Evolutionary conservation across 2,113 vertebrate genomes (phyloP), one percentile per base, ranked within the genome.

Genomic region (Cepphus grylle): DNA sequence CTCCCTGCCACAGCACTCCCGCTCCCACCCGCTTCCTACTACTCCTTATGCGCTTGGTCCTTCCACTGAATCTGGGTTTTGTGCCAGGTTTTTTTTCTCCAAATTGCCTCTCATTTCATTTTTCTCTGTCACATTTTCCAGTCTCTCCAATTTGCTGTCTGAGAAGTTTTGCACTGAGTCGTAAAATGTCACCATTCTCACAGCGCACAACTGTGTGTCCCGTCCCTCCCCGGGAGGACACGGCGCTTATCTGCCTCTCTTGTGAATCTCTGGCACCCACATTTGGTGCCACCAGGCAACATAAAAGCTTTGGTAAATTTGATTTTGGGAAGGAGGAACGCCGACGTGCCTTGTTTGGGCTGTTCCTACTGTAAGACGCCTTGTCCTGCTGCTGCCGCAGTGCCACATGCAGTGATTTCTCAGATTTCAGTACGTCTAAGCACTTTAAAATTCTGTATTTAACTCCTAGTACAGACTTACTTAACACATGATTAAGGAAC

Each of bases 401-500:
- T 25, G 38, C 26, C n/a, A 27, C 2, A 2, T 13, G 34, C 27
- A 59, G 36, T 15, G 19, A 58, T 86, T 77, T 69, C 32, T 69
- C 53, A 69, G 53, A 8, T 76, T 91, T 91, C 18, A 42, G 49
- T 50, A 70, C 29, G 29, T 67, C 38, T 76, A 88, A 92, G 45
- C 29, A 52, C 11, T 88, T 94, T 67, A 52, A 87, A 88, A 90
- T 71, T 67, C 90, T 76, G 14, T 61, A 43, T 81, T 90, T 88
- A 93, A 92, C 36, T 81, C 40, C 36, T 34, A 72, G 22, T 40
- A 72, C 21, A 88, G 61, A 61, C 78, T 95, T 87, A 89, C 76
- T 97, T 61, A 43, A 58, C 29, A 73, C 32, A 56, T 36, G 74
- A 92, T 62, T 86, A 93, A 88, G 88, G 56, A 94, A 88, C 81